Conservation (phyloP, 2,797 vertebrate species). For the Cheirogaleus major region DNA sequence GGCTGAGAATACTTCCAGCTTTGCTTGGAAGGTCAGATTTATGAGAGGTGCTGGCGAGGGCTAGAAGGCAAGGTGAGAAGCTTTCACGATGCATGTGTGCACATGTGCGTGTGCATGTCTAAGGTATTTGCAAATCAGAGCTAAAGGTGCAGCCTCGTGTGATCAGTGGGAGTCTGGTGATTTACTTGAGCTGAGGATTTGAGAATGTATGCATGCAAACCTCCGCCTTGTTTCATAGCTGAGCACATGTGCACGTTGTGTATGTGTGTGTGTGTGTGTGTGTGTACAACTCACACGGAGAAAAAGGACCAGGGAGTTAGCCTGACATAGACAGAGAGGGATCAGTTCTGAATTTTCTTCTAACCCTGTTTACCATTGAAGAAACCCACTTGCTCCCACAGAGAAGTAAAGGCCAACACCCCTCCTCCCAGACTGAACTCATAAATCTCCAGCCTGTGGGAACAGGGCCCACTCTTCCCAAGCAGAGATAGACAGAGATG, state of each 20-base stretch:
- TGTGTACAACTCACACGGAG: not conserved
- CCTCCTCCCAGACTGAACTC: slow-evolving; percentile 66
- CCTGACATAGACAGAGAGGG: not conserved
- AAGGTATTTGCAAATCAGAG: not conserved
- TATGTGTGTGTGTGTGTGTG: too few species aligned
- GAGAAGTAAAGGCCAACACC: slow-evolving; percentile 42
- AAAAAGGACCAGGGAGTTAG: not conserved
- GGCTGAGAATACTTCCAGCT: not conserved
- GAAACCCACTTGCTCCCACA: not conserved
- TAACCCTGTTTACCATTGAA: slow-evolving; percentile 52
- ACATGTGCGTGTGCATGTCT: not conserved
- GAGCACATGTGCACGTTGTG: not conserved
- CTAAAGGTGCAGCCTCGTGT: not conserved
- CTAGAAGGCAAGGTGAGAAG: not conserved
- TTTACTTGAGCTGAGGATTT: not conserved
- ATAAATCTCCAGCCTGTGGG: slow-evolving; percentile 73
- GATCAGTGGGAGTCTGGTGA: not conserved
- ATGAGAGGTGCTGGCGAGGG: not conserved
- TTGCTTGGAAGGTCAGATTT: not conserved
- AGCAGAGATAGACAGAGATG: slow-evolving; percentile 55
- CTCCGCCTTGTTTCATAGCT: slow-evolving; percentile 24
- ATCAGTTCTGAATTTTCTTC: slow-evolving; percentile 28
- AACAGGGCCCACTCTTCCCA: slow-evolving; percentile 71
- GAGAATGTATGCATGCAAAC: not conserved
- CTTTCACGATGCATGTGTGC: not conserved